Conservation (phyloP, 2,888 invertebrate genomes). For the Cephonodes hylas region DNA sequence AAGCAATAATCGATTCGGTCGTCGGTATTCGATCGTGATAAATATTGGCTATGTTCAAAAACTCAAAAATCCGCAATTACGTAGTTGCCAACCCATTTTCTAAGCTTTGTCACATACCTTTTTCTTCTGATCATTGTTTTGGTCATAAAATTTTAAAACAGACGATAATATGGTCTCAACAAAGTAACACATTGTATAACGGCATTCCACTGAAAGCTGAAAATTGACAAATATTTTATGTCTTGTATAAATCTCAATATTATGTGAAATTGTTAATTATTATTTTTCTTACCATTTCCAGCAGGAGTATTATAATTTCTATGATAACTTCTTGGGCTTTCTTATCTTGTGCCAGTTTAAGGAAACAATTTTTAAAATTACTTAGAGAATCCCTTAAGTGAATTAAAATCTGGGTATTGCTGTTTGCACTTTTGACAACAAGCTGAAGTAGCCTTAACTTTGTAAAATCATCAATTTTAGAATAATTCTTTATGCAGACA, state of each 20-base stretch:
- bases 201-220: conserved; percentile 76
- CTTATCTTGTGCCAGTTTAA: conserved; percentile 51
- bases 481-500: conserved; percentile 45
- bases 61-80: too few relatives aligned
- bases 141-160: conserved; percentile 70
- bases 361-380: conserved; percentile 52
- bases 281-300: conserved; percentile 55
- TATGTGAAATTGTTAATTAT: not conserved
- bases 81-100: too few relatives aligned
- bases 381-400: conserved; percentile 57
- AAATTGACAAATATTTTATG: conserved; percentile 24
- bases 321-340: conserved; percentile 66
- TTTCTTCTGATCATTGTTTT: conserved; percentile 64
- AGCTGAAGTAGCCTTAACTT: conserved; percentile 66
- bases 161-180: conserved; percentile 67
- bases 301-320: conserved; percentile 54
- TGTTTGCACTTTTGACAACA: conserved; percentile 66
- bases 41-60: too few relatives aligned
- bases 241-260: not conserved
- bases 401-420: conserved; percentile 60
- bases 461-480: conserved; percentile 59
- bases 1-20: too few relatives aligned
- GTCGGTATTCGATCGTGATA: too few relatives aligned
- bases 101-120: conserved; percentile 50
- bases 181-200: conserved; percentile 76